Conservation (phyloP, 2,113 vertebrate genomes). For the Tachuris rubrigastra region DNA sequence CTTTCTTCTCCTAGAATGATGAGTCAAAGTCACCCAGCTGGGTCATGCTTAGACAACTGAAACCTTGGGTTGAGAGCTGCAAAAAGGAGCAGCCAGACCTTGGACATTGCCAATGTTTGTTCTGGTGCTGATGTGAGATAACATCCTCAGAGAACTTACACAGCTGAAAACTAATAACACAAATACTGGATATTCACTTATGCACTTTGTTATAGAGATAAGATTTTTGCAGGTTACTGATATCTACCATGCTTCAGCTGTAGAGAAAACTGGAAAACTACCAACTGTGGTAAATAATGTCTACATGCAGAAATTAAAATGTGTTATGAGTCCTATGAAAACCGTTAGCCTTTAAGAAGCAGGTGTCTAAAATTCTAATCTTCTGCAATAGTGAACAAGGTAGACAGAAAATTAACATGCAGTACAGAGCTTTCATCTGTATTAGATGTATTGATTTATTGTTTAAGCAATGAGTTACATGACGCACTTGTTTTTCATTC, state of each 20-base stretch:
- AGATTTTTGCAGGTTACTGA: not conserved
- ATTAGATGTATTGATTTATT: not conserved
- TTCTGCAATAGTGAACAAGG: not conserved
- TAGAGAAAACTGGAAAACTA: not conserved
- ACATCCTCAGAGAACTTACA: not conserved
- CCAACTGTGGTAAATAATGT: not conserved
- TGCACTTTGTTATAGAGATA: accelerated
- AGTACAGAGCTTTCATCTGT: not conserved
- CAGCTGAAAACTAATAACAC: not conserved
- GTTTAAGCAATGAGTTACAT: not conserved
- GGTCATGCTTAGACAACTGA: not conserved
- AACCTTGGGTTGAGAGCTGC: not conserved
- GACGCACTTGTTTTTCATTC: not conserved
- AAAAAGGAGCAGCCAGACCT: not conserved
- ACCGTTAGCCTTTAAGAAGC: not conserved
- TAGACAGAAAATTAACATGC: not conserved
- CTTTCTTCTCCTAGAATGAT: not conserved
- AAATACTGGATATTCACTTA: not conserved
- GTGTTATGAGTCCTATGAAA: not conserved
- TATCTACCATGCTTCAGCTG: not conserved
- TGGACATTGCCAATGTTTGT: not conserved
- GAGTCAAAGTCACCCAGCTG: not conserved
- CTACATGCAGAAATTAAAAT: not conserved
- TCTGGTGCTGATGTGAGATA: not conserved
- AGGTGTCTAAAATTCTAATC: not conserved